Percentiles rank a stretch among this genome's conserved stretches.
Conservation (phyloP, 2,113 vertebrate genomes). For the Oncorhynchus keta region DNA sequence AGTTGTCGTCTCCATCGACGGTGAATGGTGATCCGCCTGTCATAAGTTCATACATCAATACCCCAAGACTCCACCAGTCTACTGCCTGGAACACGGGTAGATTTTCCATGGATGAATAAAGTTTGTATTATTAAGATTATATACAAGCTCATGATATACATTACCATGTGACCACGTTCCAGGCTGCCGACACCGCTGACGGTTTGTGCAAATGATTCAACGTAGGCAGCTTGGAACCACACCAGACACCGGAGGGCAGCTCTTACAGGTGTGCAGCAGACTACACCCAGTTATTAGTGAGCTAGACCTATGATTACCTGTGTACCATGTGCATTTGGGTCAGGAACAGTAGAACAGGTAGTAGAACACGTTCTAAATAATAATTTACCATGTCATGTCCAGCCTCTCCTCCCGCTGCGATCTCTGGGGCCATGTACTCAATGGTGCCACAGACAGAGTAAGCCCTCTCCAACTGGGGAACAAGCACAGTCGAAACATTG, state of each 20-base stretch:
- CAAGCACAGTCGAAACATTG: background rate
- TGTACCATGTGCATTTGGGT: background rate
- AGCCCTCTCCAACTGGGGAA: conserved; percentile 83
- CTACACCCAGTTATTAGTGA: background rate
- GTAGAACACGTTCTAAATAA: background rate
- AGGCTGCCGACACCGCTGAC: no score
- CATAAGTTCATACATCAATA: conserved; percentile 95
- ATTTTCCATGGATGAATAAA: conserved; percentile 16
- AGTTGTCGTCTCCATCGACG: conserved; percentile 95
- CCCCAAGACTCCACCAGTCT: conserved; percentile 99
- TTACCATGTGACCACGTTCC: no score
- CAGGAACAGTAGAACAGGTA: background rate
- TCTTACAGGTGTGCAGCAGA: background rate
- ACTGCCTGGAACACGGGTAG: conserved; percentile 81
- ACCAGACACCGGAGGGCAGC: conserved; percentile 12
- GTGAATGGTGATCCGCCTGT: conserved; percentile 98
- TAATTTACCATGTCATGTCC: conserved; percentile 92
- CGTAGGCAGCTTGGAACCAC: no score
- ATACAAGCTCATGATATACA: background rate
- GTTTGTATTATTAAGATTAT: no score
- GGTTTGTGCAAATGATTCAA: no score
- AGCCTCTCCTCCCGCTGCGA: conserved; percentile 89
- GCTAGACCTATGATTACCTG: background rate
- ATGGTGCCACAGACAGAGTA: conserved; percentile 98
- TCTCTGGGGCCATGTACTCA: conserved; percentile 99